These are phyloP conservation scores for Pyrrhopygopsis socrates DNA, from an alignment of 2,888 invertebrate species.

Conservation along the genomic window DNA sequence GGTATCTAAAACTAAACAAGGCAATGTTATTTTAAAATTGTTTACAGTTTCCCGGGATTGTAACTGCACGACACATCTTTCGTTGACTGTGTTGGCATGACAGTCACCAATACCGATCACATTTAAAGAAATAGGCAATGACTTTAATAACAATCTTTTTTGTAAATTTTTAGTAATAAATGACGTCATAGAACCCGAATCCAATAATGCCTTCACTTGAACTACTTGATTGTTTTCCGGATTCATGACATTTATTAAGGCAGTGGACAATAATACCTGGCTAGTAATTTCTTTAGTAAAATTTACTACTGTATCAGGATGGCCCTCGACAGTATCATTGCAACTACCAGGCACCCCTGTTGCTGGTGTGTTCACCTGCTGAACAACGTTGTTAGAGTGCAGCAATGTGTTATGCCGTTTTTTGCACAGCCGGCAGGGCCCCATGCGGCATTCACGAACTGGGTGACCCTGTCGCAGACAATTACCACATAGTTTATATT, in stretches of 20 bases:
- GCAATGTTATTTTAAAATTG: constrained; percentile 28
- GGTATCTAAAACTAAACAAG: constrained; percentile 60
- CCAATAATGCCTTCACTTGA: constrained; percentile 31
- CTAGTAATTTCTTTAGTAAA: neutral
- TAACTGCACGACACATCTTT: constrained; percentile 61
- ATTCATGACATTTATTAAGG: constrained; percentile 57
- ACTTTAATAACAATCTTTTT: constrained; percentile 21
- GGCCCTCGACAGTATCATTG: neutral
- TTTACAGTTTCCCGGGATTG: constrained; percentile 34
- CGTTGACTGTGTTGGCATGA: constrained; percentile 40
- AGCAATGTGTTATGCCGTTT: constrained; percentile 63
- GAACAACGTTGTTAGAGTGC: constrained; percentile 1
- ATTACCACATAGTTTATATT: constrained; percentile 67
- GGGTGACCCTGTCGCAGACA: constrained; percentile 73
- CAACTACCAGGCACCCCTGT: neutral
- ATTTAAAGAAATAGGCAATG: constrained; percentile 33
- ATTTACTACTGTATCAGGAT: neutral
- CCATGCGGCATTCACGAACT: constrained; percentile 49
- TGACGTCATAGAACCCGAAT: constrained; percentile 19
- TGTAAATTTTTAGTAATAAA: constrained; percentile 8
- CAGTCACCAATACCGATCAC: neutral
- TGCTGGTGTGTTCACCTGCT: neutral
- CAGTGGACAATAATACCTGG: constrained; percentile 57
- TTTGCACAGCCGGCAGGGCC: constrained; percentile 55
- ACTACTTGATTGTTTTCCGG: constrained; percentile 49